Evolutionary conservation across 2,113 vertebrate genomes (phyloP), one percentile per base, ranked within the genome.

Genomic region (Labeo rohita): DNA sequence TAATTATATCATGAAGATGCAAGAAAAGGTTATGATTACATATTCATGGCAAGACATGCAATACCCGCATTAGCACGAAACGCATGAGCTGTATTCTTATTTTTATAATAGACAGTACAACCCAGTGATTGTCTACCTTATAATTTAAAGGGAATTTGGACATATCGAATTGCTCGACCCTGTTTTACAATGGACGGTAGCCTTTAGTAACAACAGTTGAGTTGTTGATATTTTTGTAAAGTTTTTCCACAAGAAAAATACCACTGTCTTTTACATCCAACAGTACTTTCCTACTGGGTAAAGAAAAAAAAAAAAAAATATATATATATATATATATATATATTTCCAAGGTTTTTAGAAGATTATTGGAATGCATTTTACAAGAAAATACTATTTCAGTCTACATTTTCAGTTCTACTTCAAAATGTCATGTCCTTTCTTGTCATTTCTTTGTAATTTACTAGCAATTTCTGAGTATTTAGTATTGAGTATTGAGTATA

Each of bases 11-110:
- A 45, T 54, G 65, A 28, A 72, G 80, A 83, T 72, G 80, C 16
- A n/a, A 54, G 81, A 83, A 83, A 73, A 84, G 82, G 68, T 84
- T 84, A 23, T 16, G 82, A 54, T 84, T 84, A 43, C 68, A 84
- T 84, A 84, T 84, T 73, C 18, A 84, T 84, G 68, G 45, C 50
- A 56, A 68, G 68, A 59, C 65, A 49, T 34, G 79, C 15, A 81
- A 81, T 66, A 81, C 70, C 63, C 3, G 9, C 47, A 73, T 83
- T 83, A 83, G 50, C 11, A 54, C 49, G 43, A 54, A 72, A 43
- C 3, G 59, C 34, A 43, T 23, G 11, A 73, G 82, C 36, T 70
- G 65, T 70, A 13, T 70, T 70, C 6, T 54, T 36, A 39, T 54
- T 39, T 2, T 5, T 39, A 28, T 18, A 52, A 68, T 39, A 10